Base-by-base conservation (phyloP, 2,888 invertebrate genomes). In the Scaptomyza flava region DNA sequence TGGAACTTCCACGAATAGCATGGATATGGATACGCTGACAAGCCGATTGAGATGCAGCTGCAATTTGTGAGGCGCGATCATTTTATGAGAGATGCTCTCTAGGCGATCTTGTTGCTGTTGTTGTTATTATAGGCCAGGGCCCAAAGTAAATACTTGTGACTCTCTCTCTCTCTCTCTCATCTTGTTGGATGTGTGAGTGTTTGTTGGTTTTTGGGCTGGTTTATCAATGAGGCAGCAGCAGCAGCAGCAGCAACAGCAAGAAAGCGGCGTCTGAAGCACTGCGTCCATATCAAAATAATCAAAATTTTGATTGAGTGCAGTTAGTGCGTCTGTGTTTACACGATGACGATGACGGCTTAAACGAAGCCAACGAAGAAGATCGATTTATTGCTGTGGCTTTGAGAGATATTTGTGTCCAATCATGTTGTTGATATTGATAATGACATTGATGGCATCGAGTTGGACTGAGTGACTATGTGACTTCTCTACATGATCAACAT, bases 361-460 rank as follows among this genome's bases (percentile, higher is more conserved):
- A 17, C 27, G 47, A 52, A 1, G 17, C 34, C 1, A 36, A 11
- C 6, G 20, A 20, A 41, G 60, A 51, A 59, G 75, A 78, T 78
- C 74, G 54, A 64, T 77, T 79, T 83, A 82, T 76, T 68, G 80
- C 73, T 64, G 66, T 51, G 47, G 61, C 62, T 62, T 30, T 36
- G 46, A 50, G 23, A 46, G 59, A 34, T 72, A 75, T 72, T 77
- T 81, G 72, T 86, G 89, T 90, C 81, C 78, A 84, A 89, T 89
- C 90, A 90, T 77, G 89, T 84, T 90, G 84, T 86, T 86, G 89
- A 89, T 90, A 89, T 90, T 89, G 88, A 89, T 88, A 90, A 90
- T 89, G 89, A 89, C 90, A 89, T 84, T 89, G 86, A 86, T 81
- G 87, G 87, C 81, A 87, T 88, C 77, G 88, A 88, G 73, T 77